Percentiles rank a stretch among this genome's conserved stretches.
Conservation (phyloP, 2,797 vertebrate genomes). For the Spea hammondii region DNA sequence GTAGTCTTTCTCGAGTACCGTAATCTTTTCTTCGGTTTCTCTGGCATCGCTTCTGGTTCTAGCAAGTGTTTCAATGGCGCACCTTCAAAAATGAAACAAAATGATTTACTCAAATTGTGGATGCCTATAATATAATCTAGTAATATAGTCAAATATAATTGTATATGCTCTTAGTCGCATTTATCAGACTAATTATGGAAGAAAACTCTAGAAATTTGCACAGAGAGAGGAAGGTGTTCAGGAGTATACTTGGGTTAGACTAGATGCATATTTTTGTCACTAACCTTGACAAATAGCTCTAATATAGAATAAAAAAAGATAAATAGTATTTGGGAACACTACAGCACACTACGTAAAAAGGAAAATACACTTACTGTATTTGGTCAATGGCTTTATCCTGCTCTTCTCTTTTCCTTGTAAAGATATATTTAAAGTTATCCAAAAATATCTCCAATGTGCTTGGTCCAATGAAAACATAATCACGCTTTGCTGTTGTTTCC, state of each 20-base stretch:
- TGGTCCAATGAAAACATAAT: conserved; percentile 46
- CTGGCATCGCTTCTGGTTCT: conserved; percentile 33
- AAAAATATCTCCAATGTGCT: conserved; percentile 44
- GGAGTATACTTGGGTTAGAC: too few relatives aligned
- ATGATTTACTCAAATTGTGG: too few relatives aligned
- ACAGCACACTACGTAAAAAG: background rate
- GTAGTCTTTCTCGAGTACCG: conserved; percentile 26
- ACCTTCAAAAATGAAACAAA: conserved; percentile 25
- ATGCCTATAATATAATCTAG: background rate
- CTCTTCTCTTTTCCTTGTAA: conserved; percentile 32
- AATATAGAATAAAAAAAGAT: too few relatives aligned
- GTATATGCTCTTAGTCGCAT: too few relatives aligned
- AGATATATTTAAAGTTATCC: conserved; percentile 40
- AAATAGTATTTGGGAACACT: too few relatives aligned
- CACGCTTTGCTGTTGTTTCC: background rate
- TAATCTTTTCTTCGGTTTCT: conserved; percentile 35
- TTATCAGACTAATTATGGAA: too few relatives aligned
- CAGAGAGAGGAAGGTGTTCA: too few relatives aligned
- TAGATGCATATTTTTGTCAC: too few relatives aligned
- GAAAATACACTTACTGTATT: conserved; percentile 33
- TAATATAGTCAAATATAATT: background rate
- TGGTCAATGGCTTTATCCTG: conserved; percentile 11
- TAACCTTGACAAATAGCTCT: too few relatives aligned
- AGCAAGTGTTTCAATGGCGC: conserved; percentile 36
- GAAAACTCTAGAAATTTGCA: too few relatives aligned